These are phyloP conservation scores for Chaunax sp. DNA, from an alignment of 2,797 vertebrate species.

Conservation along the genomic window DNA sequence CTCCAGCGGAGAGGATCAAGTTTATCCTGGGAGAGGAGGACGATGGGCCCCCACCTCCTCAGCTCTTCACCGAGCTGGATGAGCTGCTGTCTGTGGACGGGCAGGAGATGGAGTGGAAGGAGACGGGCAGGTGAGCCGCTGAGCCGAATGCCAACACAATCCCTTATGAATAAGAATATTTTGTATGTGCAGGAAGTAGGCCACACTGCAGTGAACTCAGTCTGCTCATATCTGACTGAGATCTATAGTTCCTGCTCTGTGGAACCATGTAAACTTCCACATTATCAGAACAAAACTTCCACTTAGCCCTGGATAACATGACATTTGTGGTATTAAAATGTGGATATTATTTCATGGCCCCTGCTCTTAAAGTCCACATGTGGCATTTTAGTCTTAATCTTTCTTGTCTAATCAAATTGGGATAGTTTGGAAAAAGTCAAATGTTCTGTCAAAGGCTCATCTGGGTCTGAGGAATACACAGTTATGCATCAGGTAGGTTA, in stretches of 20 bases:
- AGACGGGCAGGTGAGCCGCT: constrained; percentile 92
- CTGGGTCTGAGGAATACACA: no score
- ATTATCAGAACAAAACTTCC: constrained; percentile 29
- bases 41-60: constrained; percentile 93
- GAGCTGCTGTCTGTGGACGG: constrained; percentile 93
- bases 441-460: no score
- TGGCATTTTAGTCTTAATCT: no score
- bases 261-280: constrained; percentile 73
- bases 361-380: no score
- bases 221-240: constrained; percentile 65
- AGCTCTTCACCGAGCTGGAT: constrained; percentile 98
- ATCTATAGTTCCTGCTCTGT: constrained; percentile 57
- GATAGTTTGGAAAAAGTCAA: no score
- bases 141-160: constrained; percentile 28
- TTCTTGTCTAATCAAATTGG: no score
- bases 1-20: constrained; percentile 94
- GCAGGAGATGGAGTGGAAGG: constrained; percentile 99
- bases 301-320: not conserved
- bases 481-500: no score
- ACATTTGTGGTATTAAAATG: no score
- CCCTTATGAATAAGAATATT: constrained; percentile 50
- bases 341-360: no score
- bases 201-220: constrained; percentile 53
- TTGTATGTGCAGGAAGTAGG: constrained; percentile 60
- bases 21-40: constrained; percentile 98